Percentiles rank a stretch among this genome's conserved stretches.
Conservation (phyloP, 1,140 invertebrate genomes). For the Drosophila seguyi region DNA sequence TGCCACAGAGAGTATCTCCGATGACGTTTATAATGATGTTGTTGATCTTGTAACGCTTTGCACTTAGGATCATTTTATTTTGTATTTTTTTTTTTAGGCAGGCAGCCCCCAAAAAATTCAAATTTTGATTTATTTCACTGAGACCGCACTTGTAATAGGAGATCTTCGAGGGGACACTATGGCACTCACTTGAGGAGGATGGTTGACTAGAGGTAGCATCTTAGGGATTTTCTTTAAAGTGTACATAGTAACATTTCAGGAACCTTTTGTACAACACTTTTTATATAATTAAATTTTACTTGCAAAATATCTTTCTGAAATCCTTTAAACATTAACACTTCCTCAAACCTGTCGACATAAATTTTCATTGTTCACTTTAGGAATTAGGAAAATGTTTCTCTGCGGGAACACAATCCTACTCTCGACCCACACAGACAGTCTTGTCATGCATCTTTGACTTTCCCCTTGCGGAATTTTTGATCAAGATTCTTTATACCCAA, state of each 20-base stretch:
- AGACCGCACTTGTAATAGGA: slow-evolving; percentile 76
- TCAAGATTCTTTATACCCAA: slow-evolving; percentile 42
- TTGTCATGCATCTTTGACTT: slow-evolving; percentile 60
- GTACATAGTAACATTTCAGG: neutral
- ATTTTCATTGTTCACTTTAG: slow-evolving; percentile 35
- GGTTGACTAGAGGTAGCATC: too few species aligned
- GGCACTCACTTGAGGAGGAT: slow-evolving; percentile 39
- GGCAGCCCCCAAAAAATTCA: slow-evolving; percentile 33
- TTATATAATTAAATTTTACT: neutral
- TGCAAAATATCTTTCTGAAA: neutral
- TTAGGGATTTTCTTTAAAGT: neutral
- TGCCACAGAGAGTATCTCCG: slow-evolving; percentile 20
- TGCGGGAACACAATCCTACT: neutral
- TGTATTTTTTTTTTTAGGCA: slow-evolving; percentile 8
- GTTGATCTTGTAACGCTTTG: slow-evolving; percentile 77
- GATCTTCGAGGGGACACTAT: slow-evolving; percentile 14
- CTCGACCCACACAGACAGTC: slow-evolving; percentile 26
- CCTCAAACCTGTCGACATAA: slow-evolving; percentile 64
- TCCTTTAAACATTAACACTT: slow-evolving; percentile 36
- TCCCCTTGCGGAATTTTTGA: slow-evolving; percentile 67
- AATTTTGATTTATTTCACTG: slow-evolving; percentile 76
- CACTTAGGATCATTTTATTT: slow-evolving; percentile 55
- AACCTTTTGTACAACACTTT: neutral
- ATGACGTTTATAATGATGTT: slow-evolving; percentile 73
- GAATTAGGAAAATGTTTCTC: slow-evolving; percentile 24